phyloP scores from a whole-genome alignment of 2,113 vertebrate species.

The Podarcis cretensis region DNA sequence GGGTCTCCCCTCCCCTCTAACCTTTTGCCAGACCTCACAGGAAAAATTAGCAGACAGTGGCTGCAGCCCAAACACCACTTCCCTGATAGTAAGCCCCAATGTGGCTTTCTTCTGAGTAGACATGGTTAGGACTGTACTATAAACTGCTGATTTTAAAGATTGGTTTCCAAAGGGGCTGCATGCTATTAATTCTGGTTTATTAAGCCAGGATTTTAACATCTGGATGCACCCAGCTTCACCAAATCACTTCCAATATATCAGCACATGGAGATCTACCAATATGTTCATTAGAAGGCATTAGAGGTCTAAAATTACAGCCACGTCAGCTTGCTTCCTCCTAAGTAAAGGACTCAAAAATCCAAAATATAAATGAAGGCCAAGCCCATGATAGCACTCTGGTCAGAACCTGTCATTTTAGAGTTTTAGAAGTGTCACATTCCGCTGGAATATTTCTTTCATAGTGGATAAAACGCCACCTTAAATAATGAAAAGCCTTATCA shows the following conservation, averaged over 20 bases:
- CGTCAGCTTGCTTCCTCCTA: not conserved
- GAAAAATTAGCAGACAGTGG: not conserved
- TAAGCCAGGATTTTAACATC: too few relatives aligned
- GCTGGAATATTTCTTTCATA: slow-evolving; percentile 23
- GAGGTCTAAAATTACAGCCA: not conserved
- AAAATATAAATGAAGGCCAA: not conserved
- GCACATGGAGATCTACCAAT: not conserved
- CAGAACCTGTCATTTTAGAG: not conserved
- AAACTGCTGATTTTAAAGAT: too few relatives aligned
- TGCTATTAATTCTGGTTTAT: too few relatives aligned
- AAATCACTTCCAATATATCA: not conserved
- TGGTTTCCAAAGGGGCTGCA: too few relatives aligned
- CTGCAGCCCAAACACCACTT: too few relatives aligned
- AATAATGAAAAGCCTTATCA: not conserved
- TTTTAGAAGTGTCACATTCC: slow-evolving; percentile 11
- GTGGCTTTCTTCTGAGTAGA: too few relatives aligned
- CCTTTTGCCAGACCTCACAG: not conserved
- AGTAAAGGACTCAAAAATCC: not conserved
- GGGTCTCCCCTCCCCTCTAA: too few relatives aligned
- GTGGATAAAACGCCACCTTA: slow-evolving; percentile 30
- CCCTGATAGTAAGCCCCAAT: too few relatives aligned
- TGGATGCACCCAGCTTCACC: too few relatives aligned
- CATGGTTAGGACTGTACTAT: too few relatives aligned
- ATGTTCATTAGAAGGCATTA: too few relatives aligned
- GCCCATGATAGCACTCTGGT: not conserved